Evolutionary conservation across 2,113 vertebrate genomes (phyloP).

Genomic region (Antennarius striatus): DNA sequence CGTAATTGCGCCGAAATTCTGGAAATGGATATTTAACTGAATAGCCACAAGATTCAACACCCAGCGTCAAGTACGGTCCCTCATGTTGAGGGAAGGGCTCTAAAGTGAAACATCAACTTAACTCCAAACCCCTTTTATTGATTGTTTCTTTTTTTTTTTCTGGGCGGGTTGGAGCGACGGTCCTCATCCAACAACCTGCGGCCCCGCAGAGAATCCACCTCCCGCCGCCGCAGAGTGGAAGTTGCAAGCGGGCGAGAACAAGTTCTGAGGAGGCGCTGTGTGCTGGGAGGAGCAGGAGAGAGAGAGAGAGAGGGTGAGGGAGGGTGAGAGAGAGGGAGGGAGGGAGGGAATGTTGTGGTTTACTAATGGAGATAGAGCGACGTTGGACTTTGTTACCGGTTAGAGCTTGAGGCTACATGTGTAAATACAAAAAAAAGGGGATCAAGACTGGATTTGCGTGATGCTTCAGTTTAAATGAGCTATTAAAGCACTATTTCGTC

Average conservation of each 20-base stretch:
- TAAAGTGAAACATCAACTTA: slow-evolving; percentile 58
- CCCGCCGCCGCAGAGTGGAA: slow-evolving; percentile 36
- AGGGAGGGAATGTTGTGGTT: slow-evolving; percentile 29
- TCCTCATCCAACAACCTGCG: slow-evolving; percentile 49
- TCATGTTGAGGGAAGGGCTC: slow-evolving; percentile 67
- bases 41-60: slow-evolving; percentile 53
- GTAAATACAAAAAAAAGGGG: slow-evolving; percentile 34
- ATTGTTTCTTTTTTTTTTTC: slow-evolving; percentile 9
- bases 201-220: slow-evolving; percentile 1
- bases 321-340: background rate
- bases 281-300: slow-evolving; percentile 72
- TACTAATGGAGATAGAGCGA: slow-evolving; percentile 33
- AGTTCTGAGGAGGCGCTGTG: slow-evolving; percentile 70
- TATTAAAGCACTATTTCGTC: slow-evolving; percentile 24
- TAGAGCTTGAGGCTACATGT: slow-evolving; percentile 44
- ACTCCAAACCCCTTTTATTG: slow-evolving; percentile 41
- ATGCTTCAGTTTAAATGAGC: slow-evolving; percentile 27
- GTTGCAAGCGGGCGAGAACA: slow-evolving; percentile 49
- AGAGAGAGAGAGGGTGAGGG: slow-evolving; percentile 14
- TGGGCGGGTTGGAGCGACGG: slow-evolving; percentile 17
- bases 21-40: slow-evolving; percentile 45
- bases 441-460: slow-evolving; percentile 33
- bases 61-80: slow-evolving; percentile 62
- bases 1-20: slow-evolving; percentile 66
- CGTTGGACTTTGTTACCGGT: slow-evolving; percentile 35